Evolutionary conservation across 2,888 invertebrate genomes (phyloP).

Genomic region (Zaprionus bogoriensis): DNA sequence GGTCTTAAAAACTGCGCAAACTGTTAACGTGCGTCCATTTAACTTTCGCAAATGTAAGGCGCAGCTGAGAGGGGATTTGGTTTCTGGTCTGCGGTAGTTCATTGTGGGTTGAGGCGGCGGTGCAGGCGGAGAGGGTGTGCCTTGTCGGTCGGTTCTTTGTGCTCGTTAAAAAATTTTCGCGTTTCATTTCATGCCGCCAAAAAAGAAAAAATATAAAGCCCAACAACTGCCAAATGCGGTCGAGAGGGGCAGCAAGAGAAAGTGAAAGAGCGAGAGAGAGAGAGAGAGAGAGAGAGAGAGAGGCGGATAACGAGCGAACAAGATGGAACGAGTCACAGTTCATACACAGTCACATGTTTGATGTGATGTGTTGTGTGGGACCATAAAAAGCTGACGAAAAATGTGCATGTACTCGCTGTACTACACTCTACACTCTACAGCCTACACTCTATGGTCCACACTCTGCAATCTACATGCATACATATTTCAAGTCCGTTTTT

Average conservation of each 20-base stretch:
- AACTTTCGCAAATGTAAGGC: conserved; percentile 52
- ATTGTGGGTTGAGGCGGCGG: neutral
- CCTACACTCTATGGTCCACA: too few species aligned
- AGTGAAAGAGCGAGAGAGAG: neutral
- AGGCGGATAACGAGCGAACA: too few species aligned
- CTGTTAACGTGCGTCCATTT: conserved; percentile 71
- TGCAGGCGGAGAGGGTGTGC: conserved; percentile 6
- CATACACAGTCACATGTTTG: conserved; percentile 44
- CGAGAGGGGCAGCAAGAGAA: conserved; percentile 19
- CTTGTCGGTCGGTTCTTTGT: conserved; percentile 62
- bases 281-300: conserved; percentile 22
- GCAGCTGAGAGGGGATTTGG: conserved; percentile 18
- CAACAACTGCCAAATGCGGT: conserved; percentile 67
- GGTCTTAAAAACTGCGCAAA: conserved; percentile 49
- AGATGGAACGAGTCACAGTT: conserved; percentile 27
- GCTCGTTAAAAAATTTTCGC: conserved; percentile 74
- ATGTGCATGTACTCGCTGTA: conserved; percentile 45
- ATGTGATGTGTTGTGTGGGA: conserved; percentile 41
- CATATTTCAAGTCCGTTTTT: conserved; percentile 28
- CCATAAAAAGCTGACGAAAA: conserved; percentile 59
- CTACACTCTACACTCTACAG: too few species aligned
- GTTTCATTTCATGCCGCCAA: conserved; percentile 67
- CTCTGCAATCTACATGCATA: too few species aligned
- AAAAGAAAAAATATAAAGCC: conserved; percentile 35
- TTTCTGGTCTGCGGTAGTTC: conserved; percentile 38